A percentile compares a stretch with the other conserved stretches of the same genome.
These are phyloP conservation scores for Scaptomyza cyrtandrae DNA, from an alignment of 2,888 invertebrate genomes.

Conservation along the genomic window DNA sequence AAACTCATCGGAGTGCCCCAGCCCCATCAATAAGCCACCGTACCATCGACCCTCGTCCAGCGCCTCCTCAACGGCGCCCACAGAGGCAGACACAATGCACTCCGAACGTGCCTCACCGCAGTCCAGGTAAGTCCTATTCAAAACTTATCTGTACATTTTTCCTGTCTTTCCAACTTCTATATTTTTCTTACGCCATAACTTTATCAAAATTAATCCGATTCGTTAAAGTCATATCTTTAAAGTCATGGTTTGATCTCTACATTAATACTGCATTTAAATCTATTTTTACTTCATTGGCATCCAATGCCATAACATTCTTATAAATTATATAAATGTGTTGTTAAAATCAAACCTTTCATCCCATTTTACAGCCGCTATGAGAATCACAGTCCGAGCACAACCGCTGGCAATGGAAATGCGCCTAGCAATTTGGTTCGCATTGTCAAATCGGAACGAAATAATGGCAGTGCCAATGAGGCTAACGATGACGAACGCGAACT, in stretches of 20 bases:
- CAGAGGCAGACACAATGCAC: conserved; percentile 85
- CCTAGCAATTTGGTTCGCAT: conserved; percentile 78
- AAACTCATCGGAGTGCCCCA: conserved; percentile 84
- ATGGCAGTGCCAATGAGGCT: conserved; percentile 84
- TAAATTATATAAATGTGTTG: neutral
- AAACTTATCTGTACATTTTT: too few species aligned
- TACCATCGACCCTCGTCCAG: conserved; percentile 84
- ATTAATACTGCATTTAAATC: too few species aligned
- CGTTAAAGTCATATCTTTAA: too few species aligned
- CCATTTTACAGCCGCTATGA: conserved; percentile 82
- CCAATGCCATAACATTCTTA: too few species aligned
- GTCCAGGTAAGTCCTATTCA: conserved; percentile 83
- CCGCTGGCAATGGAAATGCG: conserved; percentile 80
- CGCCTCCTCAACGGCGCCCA: conserved; percentile 84
- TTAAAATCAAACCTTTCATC: neutral
- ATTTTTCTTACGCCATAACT: too few species aligned
- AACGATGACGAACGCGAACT: conserved; percentile 84
- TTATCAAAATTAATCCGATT: too few species aligned
- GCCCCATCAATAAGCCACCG: conserved; percentile 84
- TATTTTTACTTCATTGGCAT: too few species aligned
- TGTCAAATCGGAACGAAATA: conserved; percentile 84
- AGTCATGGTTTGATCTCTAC: too few species aligned
- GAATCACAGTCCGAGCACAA: conserved; percentile 85
- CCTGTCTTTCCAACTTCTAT: too few species aligned
- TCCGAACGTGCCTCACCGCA: conserved; percentile 84